phyloP scores from a whole-genome alignment of 2,797 vertebrate species.

The Aulostomus chinensis region DNA sequence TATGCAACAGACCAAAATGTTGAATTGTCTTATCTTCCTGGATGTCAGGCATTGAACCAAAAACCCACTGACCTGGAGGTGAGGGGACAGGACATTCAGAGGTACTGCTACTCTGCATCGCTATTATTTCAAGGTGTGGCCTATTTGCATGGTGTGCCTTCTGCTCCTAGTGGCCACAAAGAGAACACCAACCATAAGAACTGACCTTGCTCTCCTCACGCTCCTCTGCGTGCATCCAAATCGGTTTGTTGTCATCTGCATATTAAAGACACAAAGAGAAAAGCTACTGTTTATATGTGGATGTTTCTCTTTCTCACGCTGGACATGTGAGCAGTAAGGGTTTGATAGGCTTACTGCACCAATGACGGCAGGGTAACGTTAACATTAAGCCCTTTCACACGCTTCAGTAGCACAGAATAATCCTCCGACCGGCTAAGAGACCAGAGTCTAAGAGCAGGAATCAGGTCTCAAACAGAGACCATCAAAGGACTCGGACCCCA shows the following conservation, averaged over 20 bases:
- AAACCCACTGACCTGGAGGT: too few relatives aligned
- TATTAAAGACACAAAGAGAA: not conserved
- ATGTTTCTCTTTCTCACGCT: not conserved
- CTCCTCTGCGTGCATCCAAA: conserved; percentile 94
- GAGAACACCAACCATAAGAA: too few relatives aligned
- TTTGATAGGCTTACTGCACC: conserved; percentile 49
- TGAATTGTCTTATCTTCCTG: too few relatives aligned
- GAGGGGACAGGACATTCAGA: too few relatives aligned
- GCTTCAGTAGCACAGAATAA: conserved; percentile 18
- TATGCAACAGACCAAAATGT: too few relatives aligned
- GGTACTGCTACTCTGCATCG: too few relatives aligned
- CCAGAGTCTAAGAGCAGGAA: too few relatives aligned
- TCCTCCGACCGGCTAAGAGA: conserved; percentile 29
- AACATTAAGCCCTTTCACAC: conserved; percentile 38
- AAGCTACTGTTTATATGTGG: not conserved
- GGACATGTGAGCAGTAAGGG: conserved; percentile 23
- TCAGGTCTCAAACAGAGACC: not conserved
- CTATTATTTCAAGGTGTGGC: too few relatives aligned
- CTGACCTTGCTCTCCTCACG: conserved; percentile 89
- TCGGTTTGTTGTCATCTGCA: conserved; percentile 90
- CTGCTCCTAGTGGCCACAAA: too few relatives aligned
- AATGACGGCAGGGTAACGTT: conserved; percentile 7
- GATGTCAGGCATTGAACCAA: too few relatives aligned
- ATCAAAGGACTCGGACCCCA: too few relatives aligned
- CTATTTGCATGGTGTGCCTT: too few relatives aligned